Evolutionary conservation across 1,140 invertebrate genomes (phyloP), one percentile per base, ranked within the genome.

Genomic region (Leptinotarsa texana): DNA sequence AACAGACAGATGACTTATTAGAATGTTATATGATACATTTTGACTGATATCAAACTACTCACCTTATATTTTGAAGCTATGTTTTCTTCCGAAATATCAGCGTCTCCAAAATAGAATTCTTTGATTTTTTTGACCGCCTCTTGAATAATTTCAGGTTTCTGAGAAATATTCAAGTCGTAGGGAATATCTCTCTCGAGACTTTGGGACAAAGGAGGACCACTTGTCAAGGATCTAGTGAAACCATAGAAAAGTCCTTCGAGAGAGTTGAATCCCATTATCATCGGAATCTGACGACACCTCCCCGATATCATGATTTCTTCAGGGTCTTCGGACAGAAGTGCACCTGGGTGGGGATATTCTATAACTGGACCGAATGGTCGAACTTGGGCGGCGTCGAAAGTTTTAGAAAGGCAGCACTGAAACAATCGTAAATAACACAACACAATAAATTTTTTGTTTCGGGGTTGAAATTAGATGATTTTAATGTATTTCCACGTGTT

Each of bases 211-310:
- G 80, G 70, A 84, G 86, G 75, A 79, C 84, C 49, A 78, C 86
- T 24, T 84, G 83, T 76, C 82, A 85, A 24, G 84, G 82, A 75
- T 82, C 81, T 57, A 49, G 78, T 18, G 77, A 75, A 77, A 84
- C 85, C 27, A 86, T 85, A 73, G 21, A 85, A 84, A 27, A 86
- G 85, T 5, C 84, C 84, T 63, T 83, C 82, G 65, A 77, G 75
- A 61, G 79, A 80, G 24, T 77, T 88, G 78, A 86, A 89, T n/a
- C 88, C 88, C n/a, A 89, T 87, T 84, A 89, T 87, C 5, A 89
- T 77, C 4, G 88, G 87, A 4, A 89, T 83, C 84, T 82, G 73
- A 85, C 86, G 83, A 77, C 86, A 79, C 71, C 84, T 79, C 22
- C 80, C 80, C 15, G 81, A 75, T 42, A 72, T 75, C 0, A 89